Evolutionary conservation across 2,888 invertebrate species (phyloP).

Genomic region (Pandemis cinnamomeana): DNA sequence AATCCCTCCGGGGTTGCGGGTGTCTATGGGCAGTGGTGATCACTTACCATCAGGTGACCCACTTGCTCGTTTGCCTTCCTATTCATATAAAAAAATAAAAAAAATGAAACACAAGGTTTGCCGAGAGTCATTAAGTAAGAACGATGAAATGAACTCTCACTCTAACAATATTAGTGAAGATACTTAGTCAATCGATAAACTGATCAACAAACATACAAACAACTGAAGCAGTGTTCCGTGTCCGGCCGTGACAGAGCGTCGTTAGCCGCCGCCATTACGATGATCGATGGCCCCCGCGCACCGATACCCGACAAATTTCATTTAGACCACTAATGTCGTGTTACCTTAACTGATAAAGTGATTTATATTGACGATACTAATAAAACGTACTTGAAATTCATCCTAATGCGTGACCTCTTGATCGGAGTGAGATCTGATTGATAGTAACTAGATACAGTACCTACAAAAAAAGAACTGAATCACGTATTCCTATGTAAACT

Average conservation of each 20-base stretch:
- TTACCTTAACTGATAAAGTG: constrained; percentile 61
- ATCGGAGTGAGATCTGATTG: neutral
- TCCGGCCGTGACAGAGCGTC: constrained; percentile 50
- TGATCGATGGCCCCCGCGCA: constrained; percentile 77
- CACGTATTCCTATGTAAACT: neutral
- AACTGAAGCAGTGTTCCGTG: constrained; percentile 40
- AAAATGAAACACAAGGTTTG: too few species aligned
- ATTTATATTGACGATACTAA: constrained; percentile 48
- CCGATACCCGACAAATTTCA: constrained; percentile 80
- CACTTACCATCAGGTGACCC: too few species aligned
- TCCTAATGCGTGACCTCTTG: constrained; percentile 7
- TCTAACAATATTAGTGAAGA: neutral
- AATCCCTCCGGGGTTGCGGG: too few species aligned
- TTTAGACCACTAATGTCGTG: constrained; percentile 75
- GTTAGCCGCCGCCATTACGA: constrained; percentile 77
- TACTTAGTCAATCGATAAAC: constrained; percentile 20
- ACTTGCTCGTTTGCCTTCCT: too few species aligned
- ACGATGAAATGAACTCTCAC: neutral
- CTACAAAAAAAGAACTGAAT: neutral
- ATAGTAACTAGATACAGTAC: neutral
- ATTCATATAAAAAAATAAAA: too few species aligned
- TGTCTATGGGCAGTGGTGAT: too few species aligned
- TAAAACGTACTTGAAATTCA: constrained; percentile 20
- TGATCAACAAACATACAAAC: constrained; percentile 33
- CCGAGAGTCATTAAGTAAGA: too few species aligned